Evolutionary conservation across 2,888 invertebrate genomes (phyloP), one percentile per base, ranked within the genome.

Genomic region (Leptinotarsa haldemani): DNA sequence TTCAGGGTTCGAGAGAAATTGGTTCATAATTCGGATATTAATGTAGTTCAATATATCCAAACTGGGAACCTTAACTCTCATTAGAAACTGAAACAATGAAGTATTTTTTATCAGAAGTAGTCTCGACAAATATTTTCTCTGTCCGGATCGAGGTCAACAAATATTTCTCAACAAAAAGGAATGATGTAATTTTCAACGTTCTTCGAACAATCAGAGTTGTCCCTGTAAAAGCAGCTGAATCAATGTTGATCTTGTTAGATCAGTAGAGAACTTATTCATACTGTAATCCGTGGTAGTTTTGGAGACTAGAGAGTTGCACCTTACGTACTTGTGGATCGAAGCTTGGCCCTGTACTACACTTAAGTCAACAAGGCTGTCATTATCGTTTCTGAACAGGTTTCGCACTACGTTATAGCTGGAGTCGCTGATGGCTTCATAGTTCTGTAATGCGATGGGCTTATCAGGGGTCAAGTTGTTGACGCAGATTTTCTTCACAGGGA

Each of bases 401-500:
- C 82, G 78, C 3, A 85, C 82, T 30, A 78, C 73, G 76, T 83
- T 84, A 70, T 83, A 83, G 69, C 71, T 79, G 65, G 80, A 80
- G 77, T 86, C 84, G 75, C 82, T 83, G 61, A 82, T 76, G 52
- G 82, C 82, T 48, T 87, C 81, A 50, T 81, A 81, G 79, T 86
- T 87, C 76, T 86, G 85, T 63, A 87, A 77, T 25, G 85, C 83
- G 69, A 87, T 82, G 18, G 87, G 87, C 76, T 84, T 81, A 46
- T 82, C 81, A 58, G 78, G 76, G 61, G 81, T 78, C 20, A 78
- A 75, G 75, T 80, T 82, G 61, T 82, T 80, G 30, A 85, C 82
- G 76, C 88, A 88, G 78, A 88, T 86, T 74, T 80, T 84, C 76
- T 86, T 84, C 40, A 87, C 81, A 18, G 86, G 84, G 53, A 87